These are phyloP conservation scores for Phocides pigmalion DNA, from an alignment of 1,140 invertebrate species.

Conservation along the genomic window DNA sequence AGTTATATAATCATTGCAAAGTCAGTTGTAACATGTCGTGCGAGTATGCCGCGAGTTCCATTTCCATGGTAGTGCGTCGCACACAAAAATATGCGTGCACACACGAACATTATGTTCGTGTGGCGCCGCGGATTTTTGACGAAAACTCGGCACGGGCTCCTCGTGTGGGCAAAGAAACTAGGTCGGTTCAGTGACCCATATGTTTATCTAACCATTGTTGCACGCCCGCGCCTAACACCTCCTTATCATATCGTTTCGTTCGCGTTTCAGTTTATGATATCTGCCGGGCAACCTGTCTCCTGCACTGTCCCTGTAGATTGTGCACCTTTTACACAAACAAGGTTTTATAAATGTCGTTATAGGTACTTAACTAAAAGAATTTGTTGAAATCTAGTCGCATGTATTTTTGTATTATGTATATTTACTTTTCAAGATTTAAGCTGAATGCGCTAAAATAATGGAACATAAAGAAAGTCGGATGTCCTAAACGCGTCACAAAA, in stretches of 20 bases:
- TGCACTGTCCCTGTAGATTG: conserved; percentile 62
- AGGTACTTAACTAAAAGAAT: too few relatives aligned
- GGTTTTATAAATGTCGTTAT: too few relatives aligned
- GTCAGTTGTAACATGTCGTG: background rate
- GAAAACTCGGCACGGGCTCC: conserved; percentile 60
- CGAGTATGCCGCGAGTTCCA: conserved; percentile 19
- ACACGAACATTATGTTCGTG: conserved; percentile 30
- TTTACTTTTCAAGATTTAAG: too few relatives aligned
- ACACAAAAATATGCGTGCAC: conserved; percentile 31
- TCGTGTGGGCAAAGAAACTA: conserved; percentile 64
- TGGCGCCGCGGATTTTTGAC: conserved; percentile 66
- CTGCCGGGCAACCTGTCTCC: conserved; percentile 76
- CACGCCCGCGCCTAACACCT: conserved; percentile 52
- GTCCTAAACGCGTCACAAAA: too few relatives aligned
- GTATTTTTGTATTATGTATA: too few relatives aligned
- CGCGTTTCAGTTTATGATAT: conserved; percentile 78
- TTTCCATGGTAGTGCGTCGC: conserved; percentile 9
- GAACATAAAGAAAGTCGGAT: too few relatives aligned
- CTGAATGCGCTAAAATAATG: too few relatives aligned
- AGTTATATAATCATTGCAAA: too few relatives aligned
- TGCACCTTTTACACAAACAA: conserved; percentile 14
- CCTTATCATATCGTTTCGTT: conserved; percentile 71
- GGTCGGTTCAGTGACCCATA: conserved; percentile 82
- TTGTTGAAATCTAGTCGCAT: too few relatives aligned
- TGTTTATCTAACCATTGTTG: conserved; percentile 82